Percentiles rank a stretch among this genome's conserved stretches.
Evolutionary conservation across 2,113 vertebrate genomes (phyloP).

Genomic region (Hepsetus odoe): DNA sequence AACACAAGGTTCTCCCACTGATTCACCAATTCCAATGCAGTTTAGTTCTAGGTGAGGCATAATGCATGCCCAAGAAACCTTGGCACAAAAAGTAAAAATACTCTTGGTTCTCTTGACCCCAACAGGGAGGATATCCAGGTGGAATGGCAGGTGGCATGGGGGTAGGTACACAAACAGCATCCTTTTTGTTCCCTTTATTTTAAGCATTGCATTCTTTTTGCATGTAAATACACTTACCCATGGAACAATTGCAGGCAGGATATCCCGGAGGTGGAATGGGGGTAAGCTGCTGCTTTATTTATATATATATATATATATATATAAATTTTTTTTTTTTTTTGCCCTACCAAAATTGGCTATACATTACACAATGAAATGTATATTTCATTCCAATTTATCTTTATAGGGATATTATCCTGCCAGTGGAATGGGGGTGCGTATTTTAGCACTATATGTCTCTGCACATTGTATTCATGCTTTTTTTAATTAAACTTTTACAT

Average conservation of each 20-base stretch:
- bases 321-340: too few species aligned
- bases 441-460: background rate
- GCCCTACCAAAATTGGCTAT: background rate
- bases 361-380: background rate
- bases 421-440: constrained; percentile 16
- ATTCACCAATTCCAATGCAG: background rate
- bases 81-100: background rate
- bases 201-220: background rate
- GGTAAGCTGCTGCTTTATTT: constrained; percentile 39
- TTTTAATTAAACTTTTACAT: background rate
- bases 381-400: background rate
- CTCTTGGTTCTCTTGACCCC: background rate
- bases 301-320: too few species aligned
- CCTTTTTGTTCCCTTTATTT: constrained; percentile 44
- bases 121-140: constrained; percentile 22
- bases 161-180: constrained; percentile 19
- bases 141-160: constrained; percentile 46
- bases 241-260: constrained; percentile 55
- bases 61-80: too few species aligned
- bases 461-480: background rate
- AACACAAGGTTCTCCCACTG: background rate
- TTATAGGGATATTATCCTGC: background rate
- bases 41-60: background rate
- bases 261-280: constrained; percentile 57
- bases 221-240: background rate